Conservation (phyloP, 2,113 vertebrate genomes). For the Equus quagga region DNA sequence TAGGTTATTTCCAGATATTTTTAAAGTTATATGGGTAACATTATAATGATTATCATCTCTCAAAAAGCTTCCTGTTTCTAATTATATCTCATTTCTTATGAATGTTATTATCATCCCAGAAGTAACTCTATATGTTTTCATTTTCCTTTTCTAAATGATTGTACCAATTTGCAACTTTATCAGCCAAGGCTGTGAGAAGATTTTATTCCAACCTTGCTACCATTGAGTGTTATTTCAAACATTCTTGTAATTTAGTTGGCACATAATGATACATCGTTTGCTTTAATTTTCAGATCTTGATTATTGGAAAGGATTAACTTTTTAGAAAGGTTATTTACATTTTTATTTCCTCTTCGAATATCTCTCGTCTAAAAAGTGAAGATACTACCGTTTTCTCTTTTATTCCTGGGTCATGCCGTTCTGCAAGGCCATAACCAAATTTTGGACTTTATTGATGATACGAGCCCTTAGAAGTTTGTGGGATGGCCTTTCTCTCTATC, state of each 20-base stretch:
- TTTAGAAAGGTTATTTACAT: slow-evolving; percentile 7
- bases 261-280: neutral
- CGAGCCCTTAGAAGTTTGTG: neutral
- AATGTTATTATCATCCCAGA: slow-evolving; percentile 57
- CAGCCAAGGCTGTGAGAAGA: neutral
- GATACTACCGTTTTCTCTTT: neutral
- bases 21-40: slow-evolving; percentile 10
- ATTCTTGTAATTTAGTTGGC: slow-evolving; percentile 29
- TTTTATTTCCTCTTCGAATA: slow-evolving; percentile 13
- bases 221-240: neutral
- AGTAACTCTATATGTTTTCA: slow-evolving; percentile 55
- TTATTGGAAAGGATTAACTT: slow-evolving; percentile 49
- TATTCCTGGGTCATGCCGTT: neutral
- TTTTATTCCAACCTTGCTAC: neutral
- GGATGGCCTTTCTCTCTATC: neutral
- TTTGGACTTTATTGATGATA: neutral
- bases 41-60: neutral
- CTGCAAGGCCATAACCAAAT: neutral
- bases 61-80: slow-evolving; percentile 59
- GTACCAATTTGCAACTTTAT: slow-evolving; percentile 39
- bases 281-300: slow-evolving; percentile 43
- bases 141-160: slow-evolving; percentile 68
- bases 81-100: slow-evolving; percentile 60
- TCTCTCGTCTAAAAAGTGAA: slow-evolving; percentile 21
- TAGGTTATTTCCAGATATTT: slow-evolving; percentile 62